Evolutionary conservation across 2,113 vertebrate species (phyloP).

Genomic region (Proteles cristata): DNA sequence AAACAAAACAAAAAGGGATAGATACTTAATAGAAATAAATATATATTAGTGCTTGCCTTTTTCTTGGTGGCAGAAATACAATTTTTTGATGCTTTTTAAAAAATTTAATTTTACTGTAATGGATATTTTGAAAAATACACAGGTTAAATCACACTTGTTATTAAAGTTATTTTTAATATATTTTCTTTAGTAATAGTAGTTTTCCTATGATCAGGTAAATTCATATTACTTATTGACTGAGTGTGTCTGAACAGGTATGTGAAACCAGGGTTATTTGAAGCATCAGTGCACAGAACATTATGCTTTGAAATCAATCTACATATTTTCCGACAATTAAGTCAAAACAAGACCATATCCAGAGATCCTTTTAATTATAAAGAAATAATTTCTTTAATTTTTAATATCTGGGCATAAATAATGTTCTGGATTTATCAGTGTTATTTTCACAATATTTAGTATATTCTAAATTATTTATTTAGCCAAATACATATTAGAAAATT

Average conservation of each 20-base stretch:
- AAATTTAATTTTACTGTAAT: not conserved
- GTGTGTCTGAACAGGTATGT: not conserved
- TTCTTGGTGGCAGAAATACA: not conserved
- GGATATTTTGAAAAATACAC: not conserved
- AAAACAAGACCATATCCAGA: not conserved
- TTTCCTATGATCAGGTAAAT: not conserved
- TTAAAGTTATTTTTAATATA: not conserved
- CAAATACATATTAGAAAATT: not conserved
- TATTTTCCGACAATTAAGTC: not conserved
- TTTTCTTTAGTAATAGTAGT: not conserved
- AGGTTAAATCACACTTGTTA: not conserved
- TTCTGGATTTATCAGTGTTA: not conserved
- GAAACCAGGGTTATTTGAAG: not conserved
- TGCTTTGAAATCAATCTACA: not conserved
- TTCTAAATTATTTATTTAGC: no score
- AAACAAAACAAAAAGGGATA: not conserved
- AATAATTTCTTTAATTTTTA: not conserved
- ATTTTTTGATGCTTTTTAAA: not conserved
- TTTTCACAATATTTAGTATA: not conserved
- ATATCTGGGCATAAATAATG: not conserved
- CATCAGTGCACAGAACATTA: not conserved
- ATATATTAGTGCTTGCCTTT: not conserved
- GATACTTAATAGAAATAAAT: not conserved
- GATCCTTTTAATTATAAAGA: not conserved
- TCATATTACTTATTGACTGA: not conserved